phyloP scores from a whole-genome alignment of 1,140 invertebrate species.

The Drosophila murphyi region DNA sequence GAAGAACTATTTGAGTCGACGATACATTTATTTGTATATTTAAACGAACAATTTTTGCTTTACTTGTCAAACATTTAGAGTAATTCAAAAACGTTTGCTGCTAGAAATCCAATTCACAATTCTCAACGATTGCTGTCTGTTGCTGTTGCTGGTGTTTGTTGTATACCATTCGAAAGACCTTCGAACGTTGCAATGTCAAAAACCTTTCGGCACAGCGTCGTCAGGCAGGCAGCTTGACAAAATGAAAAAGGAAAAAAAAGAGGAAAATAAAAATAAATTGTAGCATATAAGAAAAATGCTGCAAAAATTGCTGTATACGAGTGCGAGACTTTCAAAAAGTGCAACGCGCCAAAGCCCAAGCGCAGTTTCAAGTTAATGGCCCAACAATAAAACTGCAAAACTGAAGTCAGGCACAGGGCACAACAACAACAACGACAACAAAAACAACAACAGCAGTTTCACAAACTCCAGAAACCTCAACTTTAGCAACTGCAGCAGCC shows the following conservation, averaged over 20 bases:
- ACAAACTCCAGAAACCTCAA: constrained; percentile 21
- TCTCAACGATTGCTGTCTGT: constrained; percentile 4
- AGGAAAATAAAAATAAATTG: constrained; percentile 47
- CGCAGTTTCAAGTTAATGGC: constrained; percentile 58
- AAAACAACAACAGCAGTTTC: constrained; percentile 9
- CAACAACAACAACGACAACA: constrained; percentile 23
- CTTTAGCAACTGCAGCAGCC: constrained; percentile 14
- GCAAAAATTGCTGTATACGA: constrained; percentile 44
- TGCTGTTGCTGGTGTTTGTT: constrained; percentile 4
- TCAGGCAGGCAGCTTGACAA: constrained; percentile 53
- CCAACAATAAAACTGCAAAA: constrained; percentile 56
- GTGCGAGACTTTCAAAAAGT: constrained; percentile 49
- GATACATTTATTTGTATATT: too few species aligned
- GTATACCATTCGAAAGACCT: constrained; percentile 49
- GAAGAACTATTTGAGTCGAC: too few species aligned
- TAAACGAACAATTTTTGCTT: too few species aligned
- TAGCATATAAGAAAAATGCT: constrained; percentile 58
- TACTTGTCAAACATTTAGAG: too few species aligned
- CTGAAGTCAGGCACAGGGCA: constrained; percentile 43
- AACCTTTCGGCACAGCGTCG: constrained; percentile 50
- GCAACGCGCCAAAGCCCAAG: constrained; percentile 33
- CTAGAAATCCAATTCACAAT: constrained; percentile 11
- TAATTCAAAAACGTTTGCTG: too few species aligned
- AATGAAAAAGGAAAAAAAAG: constrained; percentile 22
- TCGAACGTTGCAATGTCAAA: constrained; percentile 60